Percentiles rank a stretch among this genome's conserved stretches.
Evolutionary conservation across 2,888 invertebrate genomes (phyloP).

Genomic region (Oscheius sp.): DNA sequence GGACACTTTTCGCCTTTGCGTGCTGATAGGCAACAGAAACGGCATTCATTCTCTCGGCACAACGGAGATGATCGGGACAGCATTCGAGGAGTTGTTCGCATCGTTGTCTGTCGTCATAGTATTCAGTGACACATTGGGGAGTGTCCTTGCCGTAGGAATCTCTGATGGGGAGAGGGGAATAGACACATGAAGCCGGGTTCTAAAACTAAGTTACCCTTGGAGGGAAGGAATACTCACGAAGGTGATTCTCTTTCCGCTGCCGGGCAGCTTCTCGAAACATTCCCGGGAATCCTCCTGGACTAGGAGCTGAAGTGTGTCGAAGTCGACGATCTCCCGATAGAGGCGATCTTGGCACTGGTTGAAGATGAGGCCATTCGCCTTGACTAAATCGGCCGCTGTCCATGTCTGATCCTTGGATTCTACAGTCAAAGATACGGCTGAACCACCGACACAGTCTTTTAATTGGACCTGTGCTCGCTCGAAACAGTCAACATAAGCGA

Average conservation of each 20-base stretch:
- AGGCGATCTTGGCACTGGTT: constrained; percentile 56
- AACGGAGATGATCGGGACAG: constrained; percentile 61
- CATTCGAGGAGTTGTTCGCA: constrained; percentile 58
- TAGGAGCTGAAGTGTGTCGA: constrained; percentile 57
- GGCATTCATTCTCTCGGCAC: constrained; percentile 62
- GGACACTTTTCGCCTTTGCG: constrained; percentile 54
- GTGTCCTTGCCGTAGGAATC: constrained; percentile 48
- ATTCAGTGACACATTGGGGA: constrained; percentile 53
- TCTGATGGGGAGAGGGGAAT: constrained; percentile 26
- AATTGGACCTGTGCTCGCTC: constrained; percentile 45
- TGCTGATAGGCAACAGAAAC: constrained; percentile 56
- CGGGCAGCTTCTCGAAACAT: constrained; percentile 58
- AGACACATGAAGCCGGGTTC: constrained; percentile 47
- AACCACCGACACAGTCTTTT: constrained; percentile 56
- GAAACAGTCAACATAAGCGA: constrained; percentile 54
- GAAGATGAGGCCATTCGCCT: constrained; percentile 48
- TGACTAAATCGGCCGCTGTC: constrained; percentile 45
- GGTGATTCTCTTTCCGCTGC: constrained; percentile 43
- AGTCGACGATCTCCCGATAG: constrained; percentile 55
- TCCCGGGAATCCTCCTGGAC: constrained; percentile 58
- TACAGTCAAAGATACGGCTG: constrained; percentile 46
- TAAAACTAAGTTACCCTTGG: background rate
- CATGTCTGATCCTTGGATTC: constrained; percentile 54
- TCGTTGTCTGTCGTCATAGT: constrained; percentile 55
- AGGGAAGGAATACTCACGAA: constrained; percentile 1